Conservation (phyloP, 2,888 invertebrate genomes). For the Cremastinae sp. region DNA sequence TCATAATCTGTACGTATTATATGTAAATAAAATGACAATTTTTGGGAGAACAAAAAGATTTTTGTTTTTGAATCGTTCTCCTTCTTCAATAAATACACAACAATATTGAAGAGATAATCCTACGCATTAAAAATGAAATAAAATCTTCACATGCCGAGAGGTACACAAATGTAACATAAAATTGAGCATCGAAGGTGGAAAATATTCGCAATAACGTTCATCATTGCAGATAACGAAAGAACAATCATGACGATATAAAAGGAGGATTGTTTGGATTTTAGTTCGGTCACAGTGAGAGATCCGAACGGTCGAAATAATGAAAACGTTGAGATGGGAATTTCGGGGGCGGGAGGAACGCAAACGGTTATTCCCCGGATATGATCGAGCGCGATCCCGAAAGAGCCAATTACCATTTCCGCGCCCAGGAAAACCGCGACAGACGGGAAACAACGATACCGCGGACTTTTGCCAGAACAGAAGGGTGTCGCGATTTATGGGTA, state of each 20-base stretch:
- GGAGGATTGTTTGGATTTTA: not conserved
- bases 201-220: not conserved
- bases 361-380: slow-evolving; percentile 11
- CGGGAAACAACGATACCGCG: slow-evolving; percentile 2
- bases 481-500: slow-evolving; percentile 14
- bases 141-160: no score
- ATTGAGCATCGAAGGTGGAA: no score
- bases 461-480: slow-evolving; percentile 39
- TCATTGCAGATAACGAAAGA: not conserved
- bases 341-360: slow-evolving; percentile 5
- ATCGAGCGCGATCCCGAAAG: slow-evolving; percentile 40
- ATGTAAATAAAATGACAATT: no score
- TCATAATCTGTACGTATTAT: no score
- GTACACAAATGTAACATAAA: no score
- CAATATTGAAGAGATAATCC: no score
- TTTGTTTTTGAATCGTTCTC: no score
- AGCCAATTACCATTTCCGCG: slow-evolving; percentile 55
- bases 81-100: no score
- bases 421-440: slow-evolving; percentile 39
- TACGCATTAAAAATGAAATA: no score
- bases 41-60: no score
- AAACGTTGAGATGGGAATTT: slow-evolving; percentile 13
- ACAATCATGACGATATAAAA: no score
- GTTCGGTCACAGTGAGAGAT: not conserved
- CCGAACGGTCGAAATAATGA: not conserved